These are phyloP conservation scores for Lasiurus cinereus DNA, from an alignment of 2,113 vertebrate species.

Conservation along the genomic window DNA sequence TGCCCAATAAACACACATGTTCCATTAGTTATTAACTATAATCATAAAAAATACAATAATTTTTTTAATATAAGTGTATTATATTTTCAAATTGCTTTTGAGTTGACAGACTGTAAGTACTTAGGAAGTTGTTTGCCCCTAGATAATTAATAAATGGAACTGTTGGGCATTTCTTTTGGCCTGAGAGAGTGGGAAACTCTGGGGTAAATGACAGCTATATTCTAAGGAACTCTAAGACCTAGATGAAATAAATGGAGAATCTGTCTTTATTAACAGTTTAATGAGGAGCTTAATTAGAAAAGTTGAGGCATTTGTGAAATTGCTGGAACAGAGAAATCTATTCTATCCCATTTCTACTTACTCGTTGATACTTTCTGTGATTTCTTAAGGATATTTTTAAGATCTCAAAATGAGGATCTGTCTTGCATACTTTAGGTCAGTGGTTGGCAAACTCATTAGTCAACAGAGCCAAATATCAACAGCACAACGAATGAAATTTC, in stretches of 20 bases:
- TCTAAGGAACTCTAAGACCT: not conserved
- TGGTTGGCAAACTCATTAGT: no score
- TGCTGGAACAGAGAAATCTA: not conserved
- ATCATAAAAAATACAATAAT: not conserved
- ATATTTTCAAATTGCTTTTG: slow-evolving; percentile 47
- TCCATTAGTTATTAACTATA: not conserved
- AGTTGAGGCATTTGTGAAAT: not conserved
- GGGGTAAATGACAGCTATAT: not conserved
- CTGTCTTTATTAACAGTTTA: slow-evolving; percentile 27
- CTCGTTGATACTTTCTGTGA: not conserved
- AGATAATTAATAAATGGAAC: slow-evolving; percentile 38
- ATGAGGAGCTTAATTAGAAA: slow-evolving; percentile 35
- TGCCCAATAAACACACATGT: not conserved
- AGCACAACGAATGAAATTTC: no score
- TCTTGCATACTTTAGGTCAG: not conserved
- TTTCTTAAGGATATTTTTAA: slow-evolving; percentile 19
- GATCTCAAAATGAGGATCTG: not conserved
- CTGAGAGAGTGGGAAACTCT: not conserved
- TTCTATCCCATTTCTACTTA: not conserved
- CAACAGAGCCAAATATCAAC: no score
- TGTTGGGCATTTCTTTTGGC: not conserved
- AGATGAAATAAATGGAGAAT: not conserved
- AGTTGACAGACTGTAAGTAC: not conserved
- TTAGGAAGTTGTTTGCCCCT: not conserved
- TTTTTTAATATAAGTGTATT: not conserved